These are phyloP conservation scores for Oreochromis grahami DNA, from an alignment of 2,797 vertebrate species.

Conservation along the genomic window DNA sequence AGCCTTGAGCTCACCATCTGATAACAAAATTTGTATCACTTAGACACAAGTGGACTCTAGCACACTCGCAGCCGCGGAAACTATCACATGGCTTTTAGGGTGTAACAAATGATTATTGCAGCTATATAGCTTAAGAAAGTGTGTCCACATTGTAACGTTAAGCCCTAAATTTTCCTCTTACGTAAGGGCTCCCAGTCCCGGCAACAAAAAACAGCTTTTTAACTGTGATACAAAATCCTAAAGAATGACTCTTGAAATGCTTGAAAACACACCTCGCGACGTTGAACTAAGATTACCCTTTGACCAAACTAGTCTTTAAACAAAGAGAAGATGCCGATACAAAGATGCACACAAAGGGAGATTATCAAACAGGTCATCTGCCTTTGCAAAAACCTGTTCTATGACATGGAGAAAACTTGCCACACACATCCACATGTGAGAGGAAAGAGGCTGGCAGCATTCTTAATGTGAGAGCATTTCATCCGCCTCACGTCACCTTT, in stretches of 20 bases:
- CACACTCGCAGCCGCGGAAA: neutral
- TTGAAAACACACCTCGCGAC: neutral
- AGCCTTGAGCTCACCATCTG: neutral
- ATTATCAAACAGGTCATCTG: neutral
- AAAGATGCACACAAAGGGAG: neutral
- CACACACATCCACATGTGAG: constrained; percentile 39
- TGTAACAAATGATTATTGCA: neutral
- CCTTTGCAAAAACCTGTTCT: constrained; percentile 23
- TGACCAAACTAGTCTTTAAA: constrained; percentile 1
- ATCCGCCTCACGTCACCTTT: constrained; percentile 72
- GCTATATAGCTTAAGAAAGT: neutral
- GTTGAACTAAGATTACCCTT: neutral
- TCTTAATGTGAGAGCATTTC: constrained; percentile 69
- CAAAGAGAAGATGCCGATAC: neutral
- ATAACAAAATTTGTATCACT: neutral
- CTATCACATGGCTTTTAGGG: neutral
- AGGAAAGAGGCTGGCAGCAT: constrained; percentile 58
- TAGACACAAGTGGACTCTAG: neutral
- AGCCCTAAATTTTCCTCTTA: neutral
- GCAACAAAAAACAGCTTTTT: neutral
- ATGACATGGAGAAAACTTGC: constrained; percentile 25
- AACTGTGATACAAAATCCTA: neutral
- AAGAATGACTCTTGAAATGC: neutral
- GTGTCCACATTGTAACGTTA: neutral
- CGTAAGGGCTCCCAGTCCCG: neutral